Conservation (phyloP, 2,797 vertebrate species). For the Liasis olivaceus region DNA sequence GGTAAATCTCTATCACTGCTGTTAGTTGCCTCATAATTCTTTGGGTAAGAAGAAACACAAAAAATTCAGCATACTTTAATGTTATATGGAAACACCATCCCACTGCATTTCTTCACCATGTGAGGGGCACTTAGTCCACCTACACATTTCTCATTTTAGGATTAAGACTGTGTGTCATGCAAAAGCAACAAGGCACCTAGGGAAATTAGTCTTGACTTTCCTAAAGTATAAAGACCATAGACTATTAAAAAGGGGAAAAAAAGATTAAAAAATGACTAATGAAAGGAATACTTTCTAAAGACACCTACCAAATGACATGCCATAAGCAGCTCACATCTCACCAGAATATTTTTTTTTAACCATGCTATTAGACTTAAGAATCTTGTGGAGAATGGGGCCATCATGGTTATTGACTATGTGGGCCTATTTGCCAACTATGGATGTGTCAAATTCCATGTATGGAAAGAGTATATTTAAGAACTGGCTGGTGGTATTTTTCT, state of each 20-base stretch:
- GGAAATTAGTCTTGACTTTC: neutral
- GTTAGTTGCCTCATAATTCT: neutral
- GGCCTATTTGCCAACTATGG: neutral
- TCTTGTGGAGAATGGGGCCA: neutral
- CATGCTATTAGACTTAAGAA: neutral
- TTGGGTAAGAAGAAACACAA: neutral
- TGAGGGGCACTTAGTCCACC: neutral
- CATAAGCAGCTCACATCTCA: neutral
- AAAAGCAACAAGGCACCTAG: neutral
- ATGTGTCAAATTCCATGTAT: too few relatives aligned
- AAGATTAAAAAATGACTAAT: neutral
- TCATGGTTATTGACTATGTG: neutral
- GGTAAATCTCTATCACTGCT: neutral
- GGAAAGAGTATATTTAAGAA: neutral
- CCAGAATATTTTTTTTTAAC: neutral
- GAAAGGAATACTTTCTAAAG: neutral
- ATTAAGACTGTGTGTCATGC: neutral
- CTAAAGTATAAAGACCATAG: neutral
- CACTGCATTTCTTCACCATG: neutral
- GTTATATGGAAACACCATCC: neutral
- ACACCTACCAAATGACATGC: neutral
- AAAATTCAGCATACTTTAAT: neutral
- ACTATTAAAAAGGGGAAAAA: neutral
- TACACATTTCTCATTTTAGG: neutral
- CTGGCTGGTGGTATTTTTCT: neutral